phyloP scores from a whole-genome alignment of 2,113 vertebrate species.

The Cepphus grylle region DNA sequence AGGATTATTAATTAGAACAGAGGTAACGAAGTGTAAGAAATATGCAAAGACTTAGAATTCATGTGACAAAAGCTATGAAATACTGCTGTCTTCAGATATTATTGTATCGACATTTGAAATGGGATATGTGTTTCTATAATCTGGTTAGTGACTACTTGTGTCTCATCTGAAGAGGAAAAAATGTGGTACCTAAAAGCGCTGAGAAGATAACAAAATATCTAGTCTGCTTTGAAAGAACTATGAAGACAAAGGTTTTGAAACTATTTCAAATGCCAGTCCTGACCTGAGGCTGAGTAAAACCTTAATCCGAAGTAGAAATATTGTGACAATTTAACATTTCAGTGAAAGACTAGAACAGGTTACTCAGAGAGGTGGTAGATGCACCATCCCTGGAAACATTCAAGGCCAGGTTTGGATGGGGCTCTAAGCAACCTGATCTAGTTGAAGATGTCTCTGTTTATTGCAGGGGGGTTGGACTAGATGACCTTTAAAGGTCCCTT shows the following conservation, averaged over 20 bases:
- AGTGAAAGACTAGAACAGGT: too few species aligned
- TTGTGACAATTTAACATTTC: background rate
- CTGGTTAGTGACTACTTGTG: background rate
- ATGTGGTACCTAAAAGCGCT: background rate
- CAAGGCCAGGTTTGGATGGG: fast-evolving
- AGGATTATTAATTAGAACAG: constrained; percentile 18
- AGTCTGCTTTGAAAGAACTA: background rate
- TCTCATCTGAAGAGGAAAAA: background rate
- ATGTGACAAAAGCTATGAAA: background rate
- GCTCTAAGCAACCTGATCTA: background rate
- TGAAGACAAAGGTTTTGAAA: background rate
- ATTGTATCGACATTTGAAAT: background rate
- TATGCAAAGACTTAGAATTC: background rate
- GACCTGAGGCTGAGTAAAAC: background rate
- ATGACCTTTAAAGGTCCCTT: background rate
- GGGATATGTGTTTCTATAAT: background rate
- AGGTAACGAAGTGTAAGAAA: background rate
- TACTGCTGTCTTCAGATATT: background rate
- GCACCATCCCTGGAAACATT: background rate
- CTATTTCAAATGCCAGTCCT: background rate
- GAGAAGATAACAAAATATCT: background rate
- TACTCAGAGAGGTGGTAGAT: background rate
- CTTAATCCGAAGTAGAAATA: background rate
- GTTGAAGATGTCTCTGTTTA: background rate
- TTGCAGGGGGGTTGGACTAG: background rate